Evolutionary conservation across 2,113 vertebrate genomes (phyloP), one percentile per base, ranked within the genome.

Genomic region (Columba livia): DNA sequence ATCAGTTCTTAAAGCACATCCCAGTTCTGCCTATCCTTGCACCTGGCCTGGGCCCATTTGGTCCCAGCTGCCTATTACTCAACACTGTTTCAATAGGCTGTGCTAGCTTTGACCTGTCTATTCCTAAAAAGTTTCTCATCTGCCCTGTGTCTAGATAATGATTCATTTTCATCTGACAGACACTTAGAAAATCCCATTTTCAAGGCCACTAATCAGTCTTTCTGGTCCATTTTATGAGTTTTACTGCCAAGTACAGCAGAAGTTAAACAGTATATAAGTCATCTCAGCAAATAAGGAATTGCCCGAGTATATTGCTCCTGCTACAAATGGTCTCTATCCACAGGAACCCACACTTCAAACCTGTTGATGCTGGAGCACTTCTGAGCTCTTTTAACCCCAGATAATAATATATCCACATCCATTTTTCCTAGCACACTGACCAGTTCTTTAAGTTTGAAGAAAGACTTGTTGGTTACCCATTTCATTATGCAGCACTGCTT

Each of bases 71-170:
- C 50, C 32, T 53, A 5, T 20, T 58, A 19, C 32, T 73, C 17
- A 42, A 53, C 23, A 19, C n/a, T 36, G 14, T 13, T 13, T 5
- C 1, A 56, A 66, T 0, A 61, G 19, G n/a, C 4, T 5, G 6
- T 32, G 12, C 29, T 24, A 85, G 48, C 23, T 58, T 44, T 53
- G 28, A 38, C 10, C 4, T 1, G 0, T 5, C 15, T 28, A 9
- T 15, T 42, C 60, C 56, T 58, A 36, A 24, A 38, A 34, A 8
- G 5, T 38, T 73, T 47, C 18, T 57, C 19, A 51, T 12, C 15
- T 38, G 44, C 38, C 8, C 26, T 36, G 1, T 36, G 36, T 15
- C 11, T 54, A 34, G 15, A 58, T 11, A 36, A 25, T 24, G 9
- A 86, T 4, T 2, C 0, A 9, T 6, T 65, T 54, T 57, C 40